These are phyloP conservation scores for Python bivittatus DNA, from an alignment of 2,113 vertebrate species.

Conservation along the genomic window DNA sequence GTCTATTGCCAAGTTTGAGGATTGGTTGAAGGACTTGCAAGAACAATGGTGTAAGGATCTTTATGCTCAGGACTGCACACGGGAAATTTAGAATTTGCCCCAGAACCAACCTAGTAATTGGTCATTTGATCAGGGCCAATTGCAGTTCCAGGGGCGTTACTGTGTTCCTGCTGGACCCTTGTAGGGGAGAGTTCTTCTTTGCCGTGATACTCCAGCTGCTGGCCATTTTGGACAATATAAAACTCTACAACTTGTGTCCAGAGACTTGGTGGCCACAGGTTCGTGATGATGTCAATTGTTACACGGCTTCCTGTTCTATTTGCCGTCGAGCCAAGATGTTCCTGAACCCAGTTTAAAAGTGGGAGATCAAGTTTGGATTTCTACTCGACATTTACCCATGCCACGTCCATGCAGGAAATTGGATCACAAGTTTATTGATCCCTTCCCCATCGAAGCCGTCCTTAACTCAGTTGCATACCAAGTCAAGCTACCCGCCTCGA, in stretches of 20 bases:
- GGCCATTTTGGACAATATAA: not conserved
- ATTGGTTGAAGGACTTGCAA: not conserved
- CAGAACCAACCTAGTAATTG: not conserved
- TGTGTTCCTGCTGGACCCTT: not conserved
- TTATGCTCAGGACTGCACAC: not conserved
- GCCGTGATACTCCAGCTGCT: not conserved
- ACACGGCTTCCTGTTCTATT: not conserved
- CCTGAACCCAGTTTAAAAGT: not conserved
- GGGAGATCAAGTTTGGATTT: not conserved
- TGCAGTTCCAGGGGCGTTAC: not conserved
- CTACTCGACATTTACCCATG: not conserved
- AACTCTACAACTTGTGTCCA: not conserved
- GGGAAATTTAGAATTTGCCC: too few species aligned
- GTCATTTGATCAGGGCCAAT: not conserved
- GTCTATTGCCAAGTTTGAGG: not conserved
- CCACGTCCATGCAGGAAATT: not conserved
- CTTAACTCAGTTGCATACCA: not conserved
- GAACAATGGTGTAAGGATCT: too few species aligned
- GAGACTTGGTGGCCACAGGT: not conserved
- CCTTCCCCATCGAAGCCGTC: not conserved
- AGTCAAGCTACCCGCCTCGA: not conserved
- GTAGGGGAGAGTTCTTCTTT: not conserved
- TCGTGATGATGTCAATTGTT: not conserved
- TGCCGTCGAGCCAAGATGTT: not conserved
- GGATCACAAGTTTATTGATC: not conserved